These are phyloP conservation scores for Drosophila neonasuta DNA, from an alignment of 2,888 invertebrate species.

Conservation along the genomic window DNA sequence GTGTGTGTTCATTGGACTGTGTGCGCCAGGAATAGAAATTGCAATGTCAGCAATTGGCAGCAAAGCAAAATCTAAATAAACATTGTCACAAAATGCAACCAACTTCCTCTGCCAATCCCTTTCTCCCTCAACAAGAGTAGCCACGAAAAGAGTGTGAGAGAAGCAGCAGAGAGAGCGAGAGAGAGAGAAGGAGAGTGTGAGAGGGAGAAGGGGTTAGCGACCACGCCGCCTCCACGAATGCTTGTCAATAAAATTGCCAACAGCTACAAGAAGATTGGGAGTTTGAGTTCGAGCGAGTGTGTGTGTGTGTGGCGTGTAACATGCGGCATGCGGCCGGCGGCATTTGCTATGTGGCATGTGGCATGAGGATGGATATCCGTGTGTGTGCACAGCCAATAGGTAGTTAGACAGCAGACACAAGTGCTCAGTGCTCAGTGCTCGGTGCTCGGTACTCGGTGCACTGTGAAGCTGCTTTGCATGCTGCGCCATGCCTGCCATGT, in stretches of 20 bases:
- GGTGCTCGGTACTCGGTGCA: conserved; percentile 12
- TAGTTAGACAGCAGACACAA: conserved; percentile 63
- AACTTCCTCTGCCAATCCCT: conserved; percentile 26
- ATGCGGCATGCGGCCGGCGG: conserved; percentile 7
- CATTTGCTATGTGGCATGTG: conserved; percentile 14
- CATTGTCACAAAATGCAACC: conserved; percentile 77
- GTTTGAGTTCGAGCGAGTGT: conserved; percentile 4
- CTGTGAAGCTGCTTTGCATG: conserved; percentile 54
- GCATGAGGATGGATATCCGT: conserved; percentile 20
- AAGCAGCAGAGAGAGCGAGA: neutral
- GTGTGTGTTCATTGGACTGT: conserved; percentile 44
- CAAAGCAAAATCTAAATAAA: conserved; percentile 79
- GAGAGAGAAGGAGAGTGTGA: neutral
- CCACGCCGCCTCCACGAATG: conserved; percentile 42
- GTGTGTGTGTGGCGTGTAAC: conserved; percentile 7
- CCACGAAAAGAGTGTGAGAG: neutral
- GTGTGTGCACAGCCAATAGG: conserved; percentile 56
- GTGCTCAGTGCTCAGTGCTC: conserved; percentile 21
- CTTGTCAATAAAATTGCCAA: conserved; percentile 74
- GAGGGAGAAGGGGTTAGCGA: conserved; percentile 45
- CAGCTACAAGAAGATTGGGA: conserved; percentile 43
- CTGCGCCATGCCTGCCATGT: conserved; percentile 45
- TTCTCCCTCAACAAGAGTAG: neutral
- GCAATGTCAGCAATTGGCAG: conserved; percentile 79
- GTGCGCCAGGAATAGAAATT: conserved; percentile 73